Conservation (phyloP, 2,113 vertebrate genomes). For the Protobothrops flavoviridis region DNA sequence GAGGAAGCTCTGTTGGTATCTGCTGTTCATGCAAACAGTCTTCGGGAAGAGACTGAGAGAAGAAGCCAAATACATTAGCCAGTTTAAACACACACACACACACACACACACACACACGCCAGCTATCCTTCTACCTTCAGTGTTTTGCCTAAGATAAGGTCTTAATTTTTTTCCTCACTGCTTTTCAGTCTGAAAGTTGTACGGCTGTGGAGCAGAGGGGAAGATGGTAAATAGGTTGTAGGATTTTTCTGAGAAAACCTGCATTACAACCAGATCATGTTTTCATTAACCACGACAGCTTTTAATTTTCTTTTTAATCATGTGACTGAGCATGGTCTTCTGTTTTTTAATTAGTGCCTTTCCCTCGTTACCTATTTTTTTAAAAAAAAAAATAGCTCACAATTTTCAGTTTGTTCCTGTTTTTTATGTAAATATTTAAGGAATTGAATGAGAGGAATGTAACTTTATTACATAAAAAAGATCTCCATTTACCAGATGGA, state of each 20-base stretch:
- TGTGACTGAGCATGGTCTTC: slow-evolving; percentile 64
- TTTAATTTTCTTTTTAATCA: slow-evolving; percentile 57
- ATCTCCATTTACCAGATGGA: slow-evolving; percentile 54
- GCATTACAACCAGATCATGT: slow-evolving; percentile 47
- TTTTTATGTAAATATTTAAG: slow-evolving; percentile 65
- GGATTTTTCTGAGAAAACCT: slow-evolving; percentile 58
- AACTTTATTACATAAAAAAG: slow-evolving; percentile 47
- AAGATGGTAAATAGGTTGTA: slow-evolving; percentile 39
- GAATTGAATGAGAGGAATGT: slow-evolving; percentile 22
- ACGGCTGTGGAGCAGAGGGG: slow-evolving; percentile 43
- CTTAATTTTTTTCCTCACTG: slow-evolving; percentile 54
- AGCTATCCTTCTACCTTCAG: slow-evolving; percentile 68
- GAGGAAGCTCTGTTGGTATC: slow-evolving; percentile 73
- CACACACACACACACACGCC: slow-evolving; percentile 30
- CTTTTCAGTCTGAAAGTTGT: slow-evolving; percentile 53
- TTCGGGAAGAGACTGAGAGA: slow-evolving; percentile 63
- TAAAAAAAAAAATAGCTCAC: slow-evolving; percentile 70
- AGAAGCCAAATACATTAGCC: slow-evolving; percentile 56
- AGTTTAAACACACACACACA: slow-evolving; percentile 31
- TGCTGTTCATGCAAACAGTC: slow-evolving; percentile 74
- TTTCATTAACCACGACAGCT: slow-evolving; percentile 48
- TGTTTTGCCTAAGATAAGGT: slow-evolving; percentile 63
- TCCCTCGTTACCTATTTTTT: slow-evolving; percentile 67
- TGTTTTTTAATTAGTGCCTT: slow-evolving; percentile 74
- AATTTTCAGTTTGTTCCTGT: slow-evolving; percentile 64